These are phyloP conservation scores for Andrena chrysosceles DNA, from an alignment of 2,888 invertebrate species.

Conservation along the genomic window DNA sequence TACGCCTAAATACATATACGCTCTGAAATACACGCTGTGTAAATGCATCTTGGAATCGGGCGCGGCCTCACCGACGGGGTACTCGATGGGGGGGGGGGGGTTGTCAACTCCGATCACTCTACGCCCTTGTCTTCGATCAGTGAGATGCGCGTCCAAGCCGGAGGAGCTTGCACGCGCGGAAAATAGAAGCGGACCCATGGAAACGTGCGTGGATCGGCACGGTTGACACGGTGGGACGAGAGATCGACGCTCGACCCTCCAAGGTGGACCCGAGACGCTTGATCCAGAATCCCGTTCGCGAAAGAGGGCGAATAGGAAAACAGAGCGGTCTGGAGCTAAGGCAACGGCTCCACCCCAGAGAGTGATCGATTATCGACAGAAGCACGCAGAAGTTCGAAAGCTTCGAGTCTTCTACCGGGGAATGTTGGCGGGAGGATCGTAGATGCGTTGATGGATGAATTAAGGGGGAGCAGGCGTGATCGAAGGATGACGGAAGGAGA, in stretches of 20 bases:
- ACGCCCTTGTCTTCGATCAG: constrained; percentile 31
- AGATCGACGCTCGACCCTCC: constrained; percentile 15
- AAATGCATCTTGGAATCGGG: constrained; percentile 78
- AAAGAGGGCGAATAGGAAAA: constrained; percentile 24
- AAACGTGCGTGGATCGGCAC: not conserved
- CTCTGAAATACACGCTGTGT: constrained; percentile 64
- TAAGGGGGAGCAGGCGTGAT: constrained; percentile 11
- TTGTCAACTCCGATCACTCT: constrained; percentile 3
- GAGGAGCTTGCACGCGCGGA: not conserved
- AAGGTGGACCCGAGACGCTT: constrained; percentile 25
- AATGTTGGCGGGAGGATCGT: not conserved
- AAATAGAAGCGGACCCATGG: not conserved
- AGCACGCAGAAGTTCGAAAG: not conserved
- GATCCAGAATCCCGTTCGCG: constrained; percentile 12
- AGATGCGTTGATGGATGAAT: not conserved
- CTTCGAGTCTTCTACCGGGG: not conserved
- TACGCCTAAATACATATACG: constrained; percentile 60
- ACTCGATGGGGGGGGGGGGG: constrained; percentile 24
- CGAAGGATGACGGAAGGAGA: constrained; percentile 30
- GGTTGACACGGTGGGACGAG: not conserved
- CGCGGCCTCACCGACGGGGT: constrained; percentile 68
- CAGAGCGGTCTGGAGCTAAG: constrained; percentile 30
- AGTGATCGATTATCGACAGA: constrained; percentile 19
- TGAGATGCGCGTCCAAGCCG: not conserved
- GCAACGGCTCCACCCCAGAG: constrained; percentile 31